Percentiles rank a stretch among this genome's conserved stretches.
Conservation (phyloP, 2,888 invertebrate species). For the Spilarctia lutea region DNA sequence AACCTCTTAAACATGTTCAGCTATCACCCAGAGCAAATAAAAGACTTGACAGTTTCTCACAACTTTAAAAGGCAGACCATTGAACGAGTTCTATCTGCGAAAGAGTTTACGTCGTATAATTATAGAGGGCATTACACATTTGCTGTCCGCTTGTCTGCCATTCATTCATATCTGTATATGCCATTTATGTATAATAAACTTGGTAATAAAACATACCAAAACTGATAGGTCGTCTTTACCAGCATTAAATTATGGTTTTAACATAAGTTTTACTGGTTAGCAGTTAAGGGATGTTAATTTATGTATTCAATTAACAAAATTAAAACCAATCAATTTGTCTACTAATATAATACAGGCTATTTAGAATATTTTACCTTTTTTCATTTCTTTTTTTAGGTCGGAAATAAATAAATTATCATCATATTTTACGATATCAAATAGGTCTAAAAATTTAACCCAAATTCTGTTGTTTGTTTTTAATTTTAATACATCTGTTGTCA, state of each 20-base stretch:
- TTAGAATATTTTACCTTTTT: neutral
- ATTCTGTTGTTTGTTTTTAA: too few relatives aligned
- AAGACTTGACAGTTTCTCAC: slow-evolving; percentile 2
- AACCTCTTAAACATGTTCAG: neutral
- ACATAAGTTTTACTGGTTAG: neutral
- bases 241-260: slow-evolving; percentile 33
- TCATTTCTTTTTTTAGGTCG: neutral
- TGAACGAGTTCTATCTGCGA: neutral
- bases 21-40: slow-evolving; percentile 12
- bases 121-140: slow-evolving; percentile 15
- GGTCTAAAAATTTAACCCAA: too few relatives aligned
- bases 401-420: neutral
- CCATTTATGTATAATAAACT: slow-evolving; percentile 51
- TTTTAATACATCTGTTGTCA: too few relatives aligned
- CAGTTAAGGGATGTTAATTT: neutral
- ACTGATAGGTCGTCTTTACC: slow-evolving; percentile 14
- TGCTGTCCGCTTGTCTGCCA: slow-evolving; percentile 6
- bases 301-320: neutral
- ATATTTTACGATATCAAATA: too few relatives aligned
- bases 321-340: neutral
- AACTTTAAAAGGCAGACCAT: neutral
- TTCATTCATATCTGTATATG: slow-evolving; percentile 27
- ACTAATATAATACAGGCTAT: neutral
- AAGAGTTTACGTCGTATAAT: slow-evolving; percentile 17
- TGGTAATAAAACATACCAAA: slow-evolving; percentile 31